These are phyloP conservation scores for Hanleya hanleyi DNA, from an alignment of 2,888 invertebrate genomes.

Conservation along the genomic window DNA sequence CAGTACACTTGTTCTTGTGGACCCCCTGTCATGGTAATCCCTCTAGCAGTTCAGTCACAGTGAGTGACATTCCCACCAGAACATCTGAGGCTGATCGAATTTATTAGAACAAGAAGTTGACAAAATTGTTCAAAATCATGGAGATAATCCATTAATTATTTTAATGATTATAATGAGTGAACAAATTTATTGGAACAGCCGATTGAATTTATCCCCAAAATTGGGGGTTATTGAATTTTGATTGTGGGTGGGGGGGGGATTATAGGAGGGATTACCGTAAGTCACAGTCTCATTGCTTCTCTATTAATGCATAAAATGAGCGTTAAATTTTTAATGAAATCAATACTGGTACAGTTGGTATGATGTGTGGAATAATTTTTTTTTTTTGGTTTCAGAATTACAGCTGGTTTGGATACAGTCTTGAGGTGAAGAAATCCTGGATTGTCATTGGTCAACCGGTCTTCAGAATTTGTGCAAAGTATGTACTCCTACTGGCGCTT, in stretches of 20 bases:
- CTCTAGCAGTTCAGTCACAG: no score
- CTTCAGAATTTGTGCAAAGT: conserved; percentile 53
- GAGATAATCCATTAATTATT: no score
- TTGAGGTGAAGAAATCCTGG: conserved; percentile 39
- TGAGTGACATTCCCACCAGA: no score
- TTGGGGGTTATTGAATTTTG: no score
- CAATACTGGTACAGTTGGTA: background rate
- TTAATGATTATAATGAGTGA: no score
- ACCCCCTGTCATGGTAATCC: background rate
- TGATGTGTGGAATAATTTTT: background rate
- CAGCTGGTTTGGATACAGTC: conserved; percentile 61
- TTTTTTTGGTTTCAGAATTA: conserved; percentile 47
- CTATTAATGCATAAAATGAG: no score
- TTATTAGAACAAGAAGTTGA: background rate
- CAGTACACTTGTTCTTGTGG: background rate
- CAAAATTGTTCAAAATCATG: background rate
- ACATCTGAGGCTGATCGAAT: no score
- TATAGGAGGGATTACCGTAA: no score
- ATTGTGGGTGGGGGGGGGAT: background rate
- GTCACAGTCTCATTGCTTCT: no score
- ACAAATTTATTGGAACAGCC: no score
- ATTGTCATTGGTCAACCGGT: conserved; percentile 57
- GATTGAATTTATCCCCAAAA: no score
- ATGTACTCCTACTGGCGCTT: conserved; percentile 20
- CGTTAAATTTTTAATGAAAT: no score